phyloP scores from a whole-genome alignment of 2,888 invertebrate species.

The Trichogramma dendrolimi region DNA sequence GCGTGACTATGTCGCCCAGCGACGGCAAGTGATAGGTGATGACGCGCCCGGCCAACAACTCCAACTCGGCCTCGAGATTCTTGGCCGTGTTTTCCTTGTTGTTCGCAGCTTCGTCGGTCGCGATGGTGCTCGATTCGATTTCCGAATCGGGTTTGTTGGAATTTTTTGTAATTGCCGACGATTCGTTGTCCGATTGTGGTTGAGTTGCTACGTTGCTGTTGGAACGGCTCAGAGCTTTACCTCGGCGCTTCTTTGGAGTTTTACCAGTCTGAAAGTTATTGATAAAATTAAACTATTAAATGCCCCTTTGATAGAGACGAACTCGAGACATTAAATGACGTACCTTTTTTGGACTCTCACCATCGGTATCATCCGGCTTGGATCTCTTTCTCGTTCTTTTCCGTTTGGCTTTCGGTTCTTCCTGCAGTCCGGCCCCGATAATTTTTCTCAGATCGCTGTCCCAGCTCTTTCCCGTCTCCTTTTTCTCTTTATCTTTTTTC shows the following conservation, averaged over 20 bases:
- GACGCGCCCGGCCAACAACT: no score
- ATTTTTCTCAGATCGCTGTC: constrained; percentile 45
- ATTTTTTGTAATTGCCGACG: not conserved
- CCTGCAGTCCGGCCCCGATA: constrained; percentile 19
- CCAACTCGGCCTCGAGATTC: constrained; percentile 22
- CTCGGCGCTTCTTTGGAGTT: no score
- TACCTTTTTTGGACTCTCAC: no score
- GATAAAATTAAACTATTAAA: not conserved
- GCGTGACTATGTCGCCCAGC: constrained; percentile 43
- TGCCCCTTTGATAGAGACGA: no score
- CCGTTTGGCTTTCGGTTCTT: constrained; percentile 1
- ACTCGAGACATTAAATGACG: no score
- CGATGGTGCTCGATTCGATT: not conserved
- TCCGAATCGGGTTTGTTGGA: not conserved
- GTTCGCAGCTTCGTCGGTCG: not conserved
- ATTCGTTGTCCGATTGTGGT: not conserved
- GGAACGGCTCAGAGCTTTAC: not conserved
- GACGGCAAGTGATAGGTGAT: constrained; percentile 27
- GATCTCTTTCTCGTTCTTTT: constrained; percentile 5
- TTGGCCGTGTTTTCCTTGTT: not conserved
- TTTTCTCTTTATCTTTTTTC: not conserved
- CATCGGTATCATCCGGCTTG: not conserved
- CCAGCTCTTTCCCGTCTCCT: constrained; percentile 37
- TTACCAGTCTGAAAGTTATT: not conserved
- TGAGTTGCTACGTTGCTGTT: no score